phyloP scores from a whole-genome alignment of 2,113 vertebrate genomes.

The Notothenia rossii region DNA sequence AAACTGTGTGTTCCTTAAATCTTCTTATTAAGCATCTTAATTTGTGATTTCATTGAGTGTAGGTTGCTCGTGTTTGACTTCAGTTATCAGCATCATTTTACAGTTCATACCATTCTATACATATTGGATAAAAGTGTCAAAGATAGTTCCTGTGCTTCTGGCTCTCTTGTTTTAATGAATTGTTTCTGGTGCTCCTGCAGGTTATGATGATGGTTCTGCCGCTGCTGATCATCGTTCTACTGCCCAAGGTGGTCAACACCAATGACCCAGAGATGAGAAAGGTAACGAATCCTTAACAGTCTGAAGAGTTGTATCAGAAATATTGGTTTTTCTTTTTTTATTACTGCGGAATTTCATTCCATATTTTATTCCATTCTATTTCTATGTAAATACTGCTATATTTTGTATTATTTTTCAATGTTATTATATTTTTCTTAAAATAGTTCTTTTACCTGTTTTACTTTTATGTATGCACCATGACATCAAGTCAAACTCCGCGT shows the following conservation, averaged over 20 bases:
- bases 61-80: not conserved
- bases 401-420: too few species aligned
- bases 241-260: conserved; percentile 98
- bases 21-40: not conserved
- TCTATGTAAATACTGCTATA: too few species aligned
- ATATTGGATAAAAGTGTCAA: not conserved
- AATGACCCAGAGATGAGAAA: conserved; percentile 99
- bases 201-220: conserved; percentile 99
- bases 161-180: not conserved
- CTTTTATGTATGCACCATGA: too few species aligned
- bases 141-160: not conserved
- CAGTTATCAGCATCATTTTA: not conserved
- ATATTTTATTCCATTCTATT: too few species aligned
- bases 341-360: too few species aligned
- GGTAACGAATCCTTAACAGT: conserved; percentile 76
- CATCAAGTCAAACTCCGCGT: too few species aligned
- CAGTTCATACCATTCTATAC: not conserved
- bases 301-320: not conserved
- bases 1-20: not conserved
- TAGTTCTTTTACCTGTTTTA: too few species aligned
- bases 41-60: not conserved
- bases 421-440: too few species aligned
- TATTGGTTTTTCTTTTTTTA: not conserved
- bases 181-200: conserved; percentile 73
- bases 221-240: conserved; percentile 95